Conservation (phyloP, 2,888 invertebrate species). For the Xylocampa areola region DNA sequence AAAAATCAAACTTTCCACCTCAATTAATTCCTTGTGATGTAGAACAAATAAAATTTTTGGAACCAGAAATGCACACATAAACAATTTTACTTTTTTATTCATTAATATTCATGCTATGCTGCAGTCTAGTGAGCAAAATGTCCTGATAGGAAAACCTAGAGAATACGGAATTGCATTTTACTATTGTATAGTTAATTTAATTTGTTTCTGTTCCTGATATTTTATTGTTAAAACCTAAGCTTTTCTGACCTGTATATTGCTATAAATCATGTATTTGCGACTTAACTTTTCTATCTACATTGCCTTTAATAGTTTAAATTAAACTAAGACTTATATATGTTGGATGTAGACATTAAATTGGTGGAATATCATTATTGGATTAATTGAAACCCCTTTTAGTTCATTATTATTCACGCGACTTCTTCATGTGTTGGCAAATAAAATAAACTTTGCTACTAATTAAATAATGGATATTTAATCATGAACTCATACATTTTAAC, state of each 20-base stretch:
- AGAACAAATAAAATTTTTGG: too few relatives aligned
- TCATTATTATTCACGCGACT: not conserved
- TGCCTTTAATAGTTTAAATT: constrained; percentile 81
- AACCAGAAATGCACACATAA: too few relatives aligned
- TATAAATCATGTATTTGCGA: constrained; percentile 71
- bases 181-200: constrained; percentile 59
- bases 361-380: constrained; percentile 57
- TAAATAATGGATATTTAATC: not conserved
- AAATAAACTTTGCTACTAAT: constrained; percentile 8
- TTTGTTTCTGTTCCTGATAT: constrained; percentile 58
- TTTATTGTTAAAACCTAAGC: constrained; percentile 60
- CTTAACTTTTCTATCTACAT: constrained; percentile 79
- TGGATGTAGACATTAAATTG: constrained; percentile 58
- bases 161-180: constrained; percentile 79
- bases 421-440: not conserved
- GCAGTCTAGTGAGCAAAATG: constrained; percentile 50
- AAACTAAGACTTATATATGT: constrained; percentile 73
- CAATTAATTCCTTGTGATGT: too few relatives aligned
- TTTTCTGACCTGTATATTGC: constrained; percentile 73
- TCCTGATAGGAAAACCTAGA: constrained; percentile 65
- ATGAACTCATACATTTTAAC: not conserved
- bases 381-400: not conserved
- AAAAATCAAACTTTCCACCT: too few relatives aligned
- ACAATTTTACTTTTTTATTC: too few relatives aligned
- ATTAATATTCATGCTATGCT: not conserved